Percentiles rank a stretch among this genome's conserved stretches.
Evolutionary conservation across 2,888 invertebrate genomes (phyloP).

Genomic region (Stictocephala bisonia): DNA sequence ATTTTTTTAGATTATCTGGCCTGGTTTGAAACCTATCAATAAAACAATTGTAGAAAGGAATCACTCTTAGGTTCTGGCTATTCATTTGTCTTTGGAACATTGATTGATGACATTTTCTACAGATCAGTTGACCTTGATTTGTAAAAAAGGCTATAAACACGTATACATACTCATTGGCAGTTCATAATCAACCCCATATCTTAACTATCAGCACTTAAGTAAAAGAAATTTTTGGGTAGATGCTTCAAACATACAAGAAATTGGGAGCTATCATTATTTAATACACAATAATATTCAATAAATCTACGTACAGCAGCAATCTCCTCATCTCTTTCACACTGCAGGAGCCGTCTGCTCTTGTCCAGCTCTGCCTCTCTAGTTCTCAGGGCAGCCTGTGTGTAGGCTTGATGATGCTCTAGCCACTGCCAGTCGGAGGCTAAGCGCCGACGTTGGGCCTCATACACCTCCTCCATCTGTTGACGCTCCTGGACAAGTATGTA

Average conservation of each 20-base stretch:
- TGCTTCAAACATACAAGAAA: not conserved
- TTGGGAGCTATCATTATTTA: not conserved
- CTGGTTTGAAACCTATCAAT: too few relatives aligned
- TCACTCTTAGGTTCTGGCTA: too few relatives aligned
- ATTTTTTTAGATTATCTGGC: too few relatives aligned
- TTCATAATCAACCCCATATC: not conserved
- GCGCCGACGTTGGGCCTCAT: conserved; percentile 73
- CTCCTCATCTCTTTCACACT: conserved; percentile 57
- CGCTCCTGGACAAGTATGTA: conserved; percentile 63
- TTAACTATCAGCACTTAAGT: too few relatives aligned
- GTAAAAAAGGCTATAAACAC: too few relatives aligned
- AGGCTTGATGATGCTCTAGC: conserved; percentile 72
- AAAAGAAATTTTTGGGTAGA: not conserved
- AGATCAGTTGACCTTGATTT: too few relatives aligned
- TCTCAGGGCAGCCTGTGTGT: conserved; percentile 69
- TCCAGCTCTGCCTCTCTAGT: conserved; percentile 70
- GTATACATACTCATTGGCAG: too few relatives aligned
- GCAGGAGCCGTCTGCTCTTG: conserved; percentile 67
- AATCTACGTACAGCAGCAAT: conserved; percentile 25
- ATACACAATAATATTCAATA: not conserved
- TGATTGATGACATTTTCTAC: too few relatives aligned
- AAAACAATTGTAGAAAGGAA: too few relatives aligned
- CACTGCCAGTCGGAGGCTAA: conserved; percentile 68
- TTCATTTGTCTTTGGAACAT: too few relatives aligned
- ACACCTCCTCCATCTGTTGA: conserved; percentile 73